Evolutionary conservation across 92 coral and sea anemone genomes (phyloP), one percentile per base, ranked within the genome.

Genomic region (Phenganax marumi): DNA sequence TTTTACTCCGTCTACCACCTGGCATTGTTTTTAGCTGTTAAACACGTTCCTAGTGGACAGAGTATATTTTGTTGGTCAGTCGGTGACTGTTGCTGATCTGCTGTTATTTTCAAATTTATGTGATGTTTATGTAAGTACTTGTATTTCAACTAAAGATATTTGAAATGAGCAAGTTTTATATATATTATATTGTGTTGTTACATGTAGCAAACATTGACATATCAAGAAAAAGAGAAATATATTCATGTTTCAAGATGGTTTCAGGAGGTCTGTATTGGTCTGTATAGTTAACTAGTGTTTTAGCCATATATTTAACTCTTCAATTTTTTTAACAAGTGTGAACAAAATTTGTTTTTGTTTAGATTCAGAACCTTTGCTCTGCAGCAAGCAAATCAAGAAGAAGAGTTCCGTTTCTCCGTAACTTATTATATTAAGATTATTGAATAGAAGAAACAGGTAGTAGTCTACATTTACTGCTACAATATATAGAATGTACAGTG

Each of bases 161-260:
- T 10, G 26, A 18, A 63, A 18, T 63, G 25, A 63, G 26, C 22
- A 21, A 13, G 47, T 18, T 68, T 68, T 16, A 56, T 19, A 11
- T 7, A 48, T 50, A 39, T 17, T 0, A 6, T 12, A 25, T 24
- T 23, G n/a, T 57, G 24, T 23, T 76, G 13, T 43, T 76, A 12
- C 8, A 17, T 16, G 13, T 39, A 76, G 81, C 22, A 76, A 12
- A 19, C 52, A 24, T 22, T 90, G 87, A 87, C 89, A 49, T 79
- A 75, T 14, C 97, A 94, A 46, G 98, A 92, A 48, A 94, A 84
- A 80, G 98, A 94, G 66, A 53, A 61, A 39, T 84, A 85, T 64
- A 87, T 90, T 43, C 87, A 94, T 75, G 81, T 92, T 25, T 92
- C 97, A 13, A 88, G 98, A 39, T 94, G 98, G 98, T 94, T 94